These are phyloP conservation scores for Pantherophis guttatus DNA, from an alignment of 2,113 vertebrate genomes.

Conservation along the genomic window DNA sequence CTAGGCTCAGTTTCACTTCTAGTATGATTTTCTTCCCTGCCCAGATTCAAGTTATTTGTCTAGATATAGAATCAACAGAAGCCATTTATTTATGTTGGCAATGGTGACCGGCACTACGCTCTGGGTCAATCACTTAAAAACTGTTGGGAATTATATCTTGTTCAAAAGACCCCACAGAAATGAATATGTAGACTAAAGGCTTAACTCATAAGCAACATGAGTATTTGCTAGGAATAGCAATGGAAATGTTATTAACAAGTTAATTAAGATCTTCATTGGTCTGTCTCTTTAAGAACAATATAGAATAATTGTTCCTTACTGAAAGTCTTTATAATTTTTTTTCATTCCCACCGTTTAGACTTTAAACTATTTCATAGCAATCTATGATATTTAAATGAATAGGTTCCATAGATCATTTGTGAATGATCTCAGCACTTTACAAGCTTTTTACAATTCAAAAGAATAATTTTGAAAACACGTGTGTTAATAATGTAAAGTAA, in stretches of 20 bases:
- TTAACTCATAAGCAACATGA: conserved; percentile 63
- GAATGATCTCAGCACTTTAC: background rate
- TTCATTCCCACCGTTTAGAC: background rate
- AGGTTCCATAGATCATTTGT: background rate
- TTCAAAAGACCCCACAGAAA: conserved; percentile 59
- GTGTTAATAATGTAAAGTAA: background rate
- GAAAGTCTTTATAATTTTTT: conserved; percentile 16
- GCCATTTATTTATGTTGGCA: conserved; percentile 79
- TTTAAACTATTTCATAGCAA: background rate
- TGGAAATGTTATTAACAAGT: conserved; percentile 57
- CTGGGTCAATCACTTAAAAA: conserved; percentile 72
- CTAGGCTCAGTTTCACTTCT: background rate
- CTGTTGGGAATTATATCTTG: conserved; percentile 67
- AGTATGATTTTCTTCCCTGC: background rate
- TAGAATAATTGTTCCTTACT: conserved; percentile 33
- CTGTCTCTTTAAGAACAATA: conserved; percentile 41
- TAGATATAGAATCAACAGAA: conserved; percentile 62
- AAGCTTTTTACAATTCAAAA: background rate
- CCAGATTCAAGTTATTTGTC: conserved; percentile 48
- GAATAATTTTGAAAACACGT: background rate
- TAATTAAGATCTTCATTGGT: conserved; percentile 56
- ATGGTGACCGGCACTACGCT: conserved; percentile 72
- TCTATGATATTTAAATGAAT: background rate
- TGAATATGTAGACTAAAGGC: conserved; percentile 59
- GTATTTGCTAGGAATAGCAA: conserved; percentile 44